Conservation (phyloP, 2,888 invertebrate species). For the Caenorhabditis uteleia region DNA sequence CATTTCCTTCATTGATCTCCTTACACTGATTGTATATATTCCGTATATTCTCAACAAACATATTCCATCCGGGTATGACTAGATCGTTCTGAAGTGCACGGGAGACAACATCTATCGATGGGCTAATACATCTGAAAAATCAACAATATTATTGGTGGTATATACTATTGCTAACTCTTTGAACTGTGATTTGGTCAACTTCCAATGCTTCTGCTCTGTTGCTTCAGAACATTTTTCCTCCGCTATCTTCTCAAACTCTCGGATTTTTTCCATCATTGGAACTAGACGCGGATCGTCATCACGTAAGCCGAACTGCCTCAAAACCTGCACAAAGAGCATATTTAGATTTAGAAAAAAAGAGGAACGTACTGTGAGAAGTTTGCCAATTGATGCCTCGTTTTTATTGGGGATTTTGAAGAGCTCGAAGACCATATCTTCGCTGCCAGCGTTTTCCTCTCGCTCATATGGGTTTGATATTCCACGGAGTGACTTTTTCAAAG, state of each 20-base stretch:
- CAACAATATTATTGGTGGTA: neutral
- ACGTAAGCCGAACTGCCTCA: slow-evolving; percentile 63
- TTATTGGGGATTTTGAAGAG: slow-evolving; percentile 65
- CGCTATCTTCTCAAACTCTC: slow-evolving; percentile 36
- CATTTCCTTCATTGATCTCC: slow-evolving; percentile 52
- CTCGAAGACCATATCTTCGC: slow-evolving; percentile 53
- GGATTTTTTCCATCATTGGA: slow-evolving; percentile 48
- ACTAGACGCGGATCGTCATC: slow-evolving; percentile 54
- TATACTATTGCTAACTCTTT: slow-evolving; percentile 8
- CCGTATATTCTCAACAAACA: slow-evolving; percentile 88
- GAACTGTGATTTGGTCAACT: slow-evolving; percentile 19
- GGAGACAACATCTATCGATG: slow-evolving; percentile 59
- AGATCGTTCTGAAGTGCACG: slow-evolving; percentile 76
- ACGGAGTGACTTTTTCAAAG: slow-evolving; percentile 29
- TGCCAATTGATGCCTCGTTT: slow-evolving; percentile 64
- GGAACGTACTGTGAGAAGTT: slow-evolving; percentile 52
- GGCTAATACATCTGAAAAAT: slow-evolving; percentile 56
- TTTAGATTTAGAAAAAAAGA: neutral
- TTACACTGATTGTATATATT: slow-evolving; percentile 75
- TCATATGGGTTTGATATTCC: slow-evolving; percentile 50
- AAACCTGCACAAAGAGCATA: slow-evolving; percentile 22
- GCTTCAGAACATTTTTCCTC: slow-evolving; percentile 31
- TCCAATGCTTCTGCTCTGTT: slow-evolving; percentile 49
- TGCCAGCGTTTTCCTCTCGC: slow-evolving; percentile 29
- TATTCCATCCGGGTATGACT: slow-evolving; percentile 89